A percentile compares a stretch with the other conserved stretches of the same genome.
phyloP scores from a whole-genome alignment of 2,888 invertebrate genomes.

The Dendrolimus pini region DNA sequence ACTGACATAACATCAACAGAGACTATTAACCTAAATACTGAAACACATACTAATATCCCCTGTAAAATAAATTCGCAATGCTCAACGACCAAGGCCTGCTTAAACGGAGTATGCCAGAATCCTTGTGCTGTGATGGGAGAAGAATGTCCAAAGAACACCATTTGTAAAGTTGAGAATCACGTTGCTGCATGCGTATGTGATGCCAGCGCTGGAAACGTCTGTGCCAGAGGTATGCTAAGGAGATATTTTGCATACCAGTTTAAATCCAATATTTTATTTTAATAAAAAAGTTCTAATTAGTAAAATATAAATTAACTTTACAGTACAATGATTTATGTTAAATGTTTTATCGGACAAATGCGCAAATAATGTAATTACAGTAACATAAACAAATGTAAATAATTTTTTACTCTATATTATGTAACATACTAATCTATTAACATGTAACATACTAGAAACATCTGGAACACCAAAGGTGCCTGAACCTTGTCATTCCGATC shows the following conservation, averaged over 20 bases:
- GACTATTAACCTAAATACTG: slow-evolving; percentile 29
- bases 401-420: slow-evolving; percentile 20
- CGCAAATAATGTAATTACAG: slow-evolving; percentile 24
- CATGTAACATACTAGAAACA: slow-evolving; percentile 79
- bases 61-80: slow-evolving; percentile 81
- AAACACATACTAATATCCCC: slow-evolving; percentile 40
- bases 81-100: slow-evolving; percentile 78
- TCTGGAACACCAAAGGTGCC: slow-evolving; percentile 82
- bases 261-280: slow-evolving; percentile 9
- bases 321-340: background rate
- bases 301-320: background rate
- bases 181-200: slow-evolving; percentile 79
- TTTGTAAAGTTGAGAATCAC: slow-evolving; percentile 79
- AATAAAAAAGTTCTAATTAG: background rate
- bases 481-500: slow-evolving; percentile 88
- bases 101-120: slow-evolving; percentile 79
- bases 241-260: slow-evolving; percentile 31
- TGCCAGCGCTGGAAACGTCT: slow-evolving; percentile 76
- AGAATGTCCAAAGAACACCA: slow-evolving; percentile 77
- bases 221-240: slow-evolving; percentile 78
- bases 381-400: slow-evolving; percentile 27
- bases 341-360: slow-evolving; percentile 70
- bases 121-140: slow-evolving; percentile 71
- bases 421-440: slow-evolving; percentile 59
- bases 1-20: slow-evolving; percentile 61